Evolutionary conservation across 92 coral and sea anemone species (phyloP), one percentile per base, ranked within the genome.

Genomic region (Palythoa grandis): DNA sequence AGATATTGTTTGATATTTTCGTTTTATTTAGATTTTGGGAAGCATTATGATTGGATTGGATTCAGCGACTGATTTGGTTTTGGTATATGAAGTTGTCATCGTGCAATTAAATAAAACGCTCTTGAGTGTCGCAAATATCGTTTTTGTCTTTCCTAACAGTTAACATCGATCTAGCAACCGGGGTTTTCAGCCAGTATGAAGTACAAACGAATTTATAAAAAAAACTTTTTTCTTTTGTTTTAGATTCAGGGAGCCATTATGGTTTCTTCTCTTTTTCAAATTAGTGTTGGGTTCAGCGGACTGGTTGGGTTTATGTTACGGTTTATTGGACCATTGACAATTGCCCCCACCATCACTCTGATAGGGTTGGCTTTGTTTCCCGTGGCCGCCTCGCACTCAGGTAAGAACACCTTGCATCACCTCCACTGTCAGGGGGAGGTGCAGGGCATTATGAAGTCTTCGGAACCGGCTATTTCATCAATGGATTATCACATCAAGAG

Each of bases 211-310:
- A 7, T 12, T 7, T 52, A 7, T 52, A 52, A 52, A 52, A 52
- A 52, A 7, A 2, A 52, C 56, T 16, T 60, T 60, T 4, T 16
- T 14, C 19, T 60, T 14, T 13, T 20, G 22, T 84, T 35, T 1
- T 72, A 95, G 98, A 90, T 95, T 72, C 98, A 95, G 69, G 98
- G 98, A 10, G 96, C 98, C 79, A 91, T 95, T 66, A 95, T 95
- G 96, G 92, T 95, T 11, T 92, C 98, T 20, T 92, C 98, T 14
- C 71, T 95, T 74, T 95, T 95, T 74, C 96, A 95, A 87, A 95
- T 95, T 37, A 24, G 93, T 11, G 87, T 95, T 77, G 98, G 98
- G 11, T 93, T 95, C 73, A 91, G 92, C 70, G 98, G 98, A 1
- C 56, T 95, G 77, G 83, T 95, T 13, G 98, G 98, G 25, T 88